These are phyloP conservation scores for Homarus gammarus DNA, from an alignment of 2,888 invertebrate genomes.

Conservation along the genomic window DNA sequence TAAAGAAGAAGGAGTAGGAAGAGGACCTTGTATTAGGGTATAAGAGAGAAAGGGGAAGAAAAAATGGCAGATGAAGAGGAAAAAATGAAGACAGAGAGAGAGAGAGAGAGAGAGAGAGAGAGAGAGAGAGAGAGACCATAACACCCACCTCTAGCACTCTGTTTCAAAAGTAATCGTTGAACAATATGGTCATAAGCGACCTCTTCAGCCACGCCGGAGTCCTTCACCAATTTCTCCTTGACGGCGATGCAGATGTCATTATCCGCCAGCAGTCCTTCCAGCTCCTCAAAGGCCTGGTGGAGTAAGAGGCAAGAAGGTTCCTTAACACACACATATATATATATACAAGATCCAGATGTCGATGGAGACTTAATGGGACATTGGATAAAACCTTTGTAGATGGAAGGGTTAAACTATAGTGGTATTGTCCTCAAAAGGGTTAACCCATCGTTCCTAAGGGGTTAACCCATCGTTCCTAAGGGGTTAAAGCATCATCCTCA, in stretches of 20 bases:
- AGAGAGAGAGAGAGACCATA: neutral
- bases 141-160: slow-evolving; percentile 91
- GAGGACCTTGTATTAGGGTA: neutral
- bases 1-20: neutral
- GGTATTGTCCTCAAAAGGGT: too few species aligned
- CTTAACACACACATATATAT: too few species aligned
- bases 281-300: slow-evolving; percentile 93
- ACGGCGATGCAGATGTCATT: slow-evolving; percentile 95
- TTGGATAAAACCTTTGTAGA: too few species aligned
- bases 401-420: too few species aligned
- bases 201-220: slow-evolving; percentile 95
- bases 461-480: too few species aligned
- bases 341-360: slow-evolving; percentile 3
- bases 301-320: too few species aligned
- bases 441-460: too few species aligned
- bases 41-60: neutral
- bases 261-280: slow-evolving; percentile 90
- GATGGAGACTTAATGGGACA: too few species aligned
- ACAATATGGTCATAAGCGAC: slow-evolving; percentile 93
- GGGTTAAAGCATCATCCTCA: too few species aligned
- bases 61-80: neutral
- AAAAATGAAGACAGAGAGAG: neutral
- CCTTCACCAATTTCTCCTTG: slow-evolving; percentile 95
- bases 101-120: slow-evolving; percentile 34
- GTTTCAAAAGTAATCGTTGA: slow-evolving; percentile 89